These are phyloP conservation scores for Lomographa bimaculata DNA, from an alignment of 2,888 invertebrate species.

Conservation along the genomic window DNA sequence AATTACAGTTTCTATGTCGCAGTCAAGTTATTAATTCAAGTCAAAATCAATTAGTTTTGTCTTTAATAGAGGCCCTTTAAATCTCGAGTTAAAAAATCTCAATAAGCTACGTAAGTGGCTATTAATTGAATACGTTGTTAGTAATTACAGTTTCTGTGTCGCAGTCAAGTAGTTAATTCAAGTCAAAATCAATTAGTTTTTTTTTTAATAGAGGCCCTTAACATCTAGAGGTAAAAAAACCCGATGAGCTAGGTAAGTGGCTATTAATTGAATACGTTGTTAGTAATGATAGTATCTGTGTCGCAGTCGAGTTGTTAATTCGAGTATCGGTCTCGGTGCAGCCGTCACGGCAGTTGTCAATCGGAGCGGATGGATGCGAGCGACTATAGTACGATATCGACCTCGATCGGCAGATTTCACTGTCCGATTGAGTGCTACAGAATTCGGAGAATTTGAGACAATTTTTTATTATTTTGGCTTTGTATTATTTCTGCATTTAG, in stretches of 20 bases:
- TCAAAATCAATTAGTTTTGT: too few species aligned
- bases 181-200: too few species aligned
- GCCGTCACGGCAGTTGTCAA: slow-evolving; percentile 72
- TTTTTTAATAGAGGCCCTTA: too few species aligned
- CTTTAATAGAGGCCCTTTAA: too few species aligned
- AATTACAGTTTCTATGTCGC: slow-evolving; percentile 1
- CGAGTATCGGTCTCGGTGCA: slow-evolving; percentile 35
- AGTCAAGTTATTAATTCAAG: too few species aligned
- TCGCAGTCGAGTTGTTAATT: slow-evolving; percentile 2
- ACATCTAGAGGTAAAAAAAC: too few species aligned
- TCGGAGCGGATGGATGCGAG: slow-evolving; percentile 70
- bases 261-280: neutral
- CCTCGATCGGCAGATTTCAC: slow-evolving; percentile 60
- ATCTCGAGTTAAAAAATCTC: too few species aligned
- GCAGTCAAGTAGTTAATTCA: too few species aligned
- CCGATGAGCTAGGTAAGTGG: too few species aligned
- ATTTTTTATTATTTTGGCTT: too few species aligned
- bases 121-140: neutral
- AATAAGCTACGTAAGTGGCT: too few species aligned
- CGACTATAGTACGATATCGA: slow-evolving; percentile 69
- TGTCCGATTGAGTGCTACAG: slow-evolving; percentile 34
- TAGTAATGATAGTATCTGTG: slow-evolving; percentile 1
- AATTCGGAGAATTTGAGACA: slow-evolving; percentile 7
- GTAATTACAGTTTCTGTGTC: slow-evolving; percentile 1
- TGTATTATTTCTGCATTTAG: too few species aligned